Conservation (phyloP, 2,797 vertebrate genomes). For the Halcyon badia region DNA sequence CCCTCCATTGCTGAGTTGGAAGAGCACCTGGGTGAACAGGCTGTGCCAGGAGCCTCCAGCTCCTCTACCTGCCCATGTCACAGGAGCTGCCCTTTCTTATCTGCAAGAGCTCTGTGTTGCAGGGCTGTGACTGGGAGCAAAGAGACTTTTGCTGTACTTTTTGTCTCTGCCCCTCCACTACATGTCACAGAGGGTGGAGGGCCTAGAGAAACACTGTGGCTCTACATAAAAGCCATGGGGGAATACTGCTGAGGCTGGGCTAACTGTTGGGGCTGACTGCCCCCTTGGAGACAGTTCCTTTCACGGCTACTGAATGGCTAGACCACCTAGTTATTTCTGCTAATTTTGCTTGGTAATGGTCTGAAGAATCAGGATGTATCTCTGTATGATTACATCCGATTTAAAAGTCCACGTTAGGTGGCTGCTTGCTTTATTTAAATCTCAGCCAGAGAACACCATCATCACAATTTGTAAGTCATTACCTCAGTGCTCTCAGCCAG, state of each 20-base stretch:
- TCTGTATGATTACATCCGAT: neutral
- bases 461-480: neutral
- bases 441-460: neutral
- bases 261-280: neutral
- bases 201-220: fast-evolving
- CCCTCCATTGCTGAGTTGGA: fast-evolving
- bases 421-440: neutral
- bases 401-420: neutral
- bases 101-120: neutral
- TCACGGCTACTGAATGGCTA: neutral
- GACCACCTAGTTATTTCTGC: neutral
- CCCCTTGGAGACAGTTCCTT: neutral
- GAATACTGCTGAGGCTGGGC: neutral
- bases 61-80: neutral
- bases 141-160: neutral
- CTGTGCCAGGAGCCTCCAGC: neutral
- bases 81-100: neutral
- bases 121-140: fast-evolving
- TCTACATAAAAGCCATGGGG: fast-evolving
- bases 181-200: neutral
- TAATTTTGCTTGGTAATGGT: neutral
- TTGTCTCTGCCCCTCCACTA: neutral
- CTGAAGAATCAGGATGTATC: neutral
- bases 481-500: neutral
- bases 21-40: neutral